Evolutionary conservation across 1,140 invertebrate species (phyloP).

Genomic region (Wiebesia pumilae): DNA sequence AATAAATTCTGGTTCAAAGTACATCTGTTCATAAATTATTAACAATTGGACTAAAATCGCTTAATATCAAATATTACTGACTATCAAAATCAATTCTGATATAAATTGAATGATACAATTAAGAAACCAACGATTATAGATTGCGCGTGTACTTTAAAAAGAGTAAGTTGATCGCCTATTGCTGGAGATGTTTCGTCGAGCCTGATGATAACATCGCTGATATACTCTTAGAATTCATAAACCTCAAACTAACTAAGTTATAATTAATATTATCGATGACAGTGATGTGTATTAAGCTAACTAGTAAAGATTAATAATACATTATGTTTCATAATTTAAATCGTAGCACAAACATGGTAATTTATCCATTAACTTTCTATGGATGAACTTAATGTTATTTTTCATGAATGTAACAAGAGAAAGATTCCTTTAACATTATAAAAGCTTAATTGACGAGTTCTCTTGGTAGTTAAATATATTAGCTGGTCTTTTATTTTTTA

Average conservation of each 20-base stretch:
- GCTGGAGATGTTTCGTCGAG: conserved; percentile 6
- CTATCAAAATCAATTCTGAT: neutral
- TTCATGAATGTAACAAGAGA: no score
- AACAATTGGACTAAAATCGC: neutral
- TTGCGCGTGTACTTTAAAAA: neutral
- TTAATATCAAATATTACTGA: neutral
- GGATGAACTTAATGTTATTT: neutral
- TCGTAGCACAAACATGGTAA: neutral
- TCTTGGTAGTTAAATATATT: no score
- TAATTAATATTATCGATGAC: neutral
- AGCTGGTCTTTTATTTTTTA: no score
- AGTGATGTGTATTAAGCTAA: neutral
- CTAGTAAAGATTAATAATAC: neutral
- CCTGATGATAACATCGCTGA: neutral
- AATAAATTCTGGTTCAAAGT: neutral
- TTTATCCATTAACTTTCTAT: neutral
- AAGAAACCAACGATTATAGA: neutral
- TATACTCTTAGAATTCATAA: conserved; percentile 1
- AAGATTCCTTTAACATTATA: no score
- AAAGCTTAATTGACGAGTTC: no score
- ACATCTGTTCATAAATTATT: neutral
- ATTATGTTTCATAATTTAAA: neutral
- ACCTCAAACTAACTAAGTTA: neutral
- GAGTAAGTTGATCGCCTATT: neutral
- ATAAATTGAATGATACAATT: neutral